Base-by-base conservation (phyloP, 2,113 vertebrate genomes). In the Lepus timidus region DNA sequence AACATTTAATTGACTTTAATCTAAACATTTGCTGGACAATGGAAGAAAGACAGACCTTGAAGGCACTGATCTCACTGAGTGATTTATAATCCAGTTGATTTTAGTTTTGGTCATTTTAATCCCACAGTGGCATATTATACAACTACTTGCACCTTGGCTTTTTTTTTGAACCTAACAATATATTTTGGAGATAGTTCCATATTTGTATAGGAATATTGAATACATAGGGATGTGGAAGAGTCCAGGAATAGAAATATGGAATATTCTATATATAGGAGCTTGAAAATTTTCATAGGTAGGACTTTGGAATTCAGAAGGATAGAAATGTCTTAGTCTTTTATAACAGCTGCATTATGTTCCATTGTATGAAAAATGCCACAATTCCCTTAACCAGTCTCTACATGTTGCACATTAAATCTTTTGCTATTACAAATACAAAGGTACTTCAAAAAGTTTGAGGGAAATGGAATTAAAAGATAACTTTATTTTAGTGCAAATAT, bases 101-200 rank as follows among this genome's bases (percentile, higher is more conserved):
- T 95, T 70, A n/a, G 78, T 91, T 94, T 85, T 93, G 14, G 80
- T 88, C 9, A 17, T 83, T 88, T 94, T 93, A 70, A 96, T 65
- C 52, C 27, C 52, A 87, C 80, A 29, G 55, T 75, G n/a, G 33
- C 49, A 33, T 75, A 33, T 29, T 76, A 6, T 55, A 58, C 31
- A 84, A 83, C 25, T 70, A 94, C 23, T 49, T 70, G 29, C 20
- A 58, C 16, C 13, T 88, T 74, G 52, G 12, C 31, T 68, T 78
- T 88, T 90, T 19, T 29, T 73, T 85, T 95, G 83, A 44, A 62
- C 49, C 58, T 95, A 83, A 71, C 44, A 55, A 39, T 51, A 11
- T 80, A 44, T 80, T 3, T 9, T 80, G 61, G 23, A 58, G 71
- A 85, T 29, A 27, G 6, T 61, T 80, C 10, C 31, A 61, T 68